Evolutionary conservation across 2,888 invertebrate genomes (phyloP), one percentile per base, ranked within the genome.

Genomic region (Strigamia transsilvanica): DNA sequence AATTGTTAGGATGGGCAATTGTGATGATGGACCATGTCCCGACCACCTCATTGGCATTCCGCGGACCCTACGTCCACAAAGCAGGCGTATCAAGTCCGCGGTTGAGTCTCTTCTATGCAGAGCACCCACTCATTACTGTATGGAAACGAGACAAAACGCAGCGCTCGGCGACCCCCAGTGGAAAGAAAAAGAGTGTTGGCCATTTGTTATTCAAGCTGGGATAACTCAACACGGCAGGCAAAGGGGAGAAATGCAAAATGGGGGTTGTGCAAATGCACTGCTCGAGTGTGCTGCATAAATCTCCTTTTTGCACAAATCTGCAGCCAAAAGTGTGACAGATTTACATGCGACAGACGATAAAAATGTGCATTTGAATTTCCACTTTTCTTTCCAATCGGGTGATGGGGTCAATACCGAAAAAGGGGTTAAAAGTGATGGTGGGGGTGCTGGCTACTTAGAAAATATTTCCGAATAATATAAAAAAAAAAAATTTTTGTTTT

Each of bases 121-220:
- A 73, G 73, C 73, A 73, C 27, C 73, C 73, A 73, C 73, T 73
- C 73, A 73, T 73, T 73, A 73, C 73, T 15, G 73, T 73, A 73
- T 73, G 73, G 73, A 73, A 73, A 73, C 73, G 73, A 73, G 73
- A 73, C 73, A 73, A 73, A 73, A 73, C 73, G 73, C 73, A 32
- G 73, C 27, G 73, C 32, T 61, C 32, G 15, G 73, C 27, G 73
- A 73, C 73, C 73, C 73, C 73, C 32, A 32, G 73, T 73, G 73
- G 32, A 73, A 73, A 32, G 73, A n/a, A n/a, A 73, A 73, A 73
- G n/a, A 73, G 73, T 73, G 73, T 32, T 32, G 73, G 73, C 73
- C 73, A 73, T 73, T 73, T 73, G 73, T 73, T 73, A 73, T 73
- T 73, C 73, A 73, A 73, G 73, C 73, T 73, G 73, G 73, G 73